Percentiles rank a stretch among this genome's conserved stretches.
Conservation (phyloP, 2,113 vertebrate genomes). For the Mobula hypostoma region DNA sequence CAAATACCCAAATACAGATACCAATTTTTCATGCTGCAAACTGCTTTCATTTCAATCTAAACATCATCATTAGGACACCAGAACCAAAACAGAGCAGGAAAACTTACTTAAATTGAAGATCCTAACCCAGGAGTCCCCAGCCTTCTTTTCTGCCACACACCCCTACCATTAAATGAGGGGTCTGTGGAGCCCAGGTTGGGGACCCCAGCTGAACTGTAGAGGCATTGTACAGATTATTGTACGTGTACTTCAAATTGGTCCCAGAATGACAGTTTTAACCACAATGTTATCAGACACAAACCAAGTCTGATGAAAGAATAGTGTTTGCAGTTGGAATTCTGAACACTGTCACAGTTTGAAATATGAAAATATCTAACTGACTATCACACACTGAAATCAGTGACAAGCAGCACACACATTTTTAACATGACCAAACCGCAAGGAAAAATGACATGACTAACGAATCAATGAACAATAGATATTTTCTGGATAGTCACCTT, state of each 20-base stretch:
- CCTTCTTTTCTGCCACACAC: too few species aligned
- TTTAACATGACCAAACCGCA: background rate
- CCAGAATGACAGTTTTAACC: background rate
- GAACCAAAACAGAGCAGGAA: background rate
- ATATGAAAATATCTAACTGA: background rate
- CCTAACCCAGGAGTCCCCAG: background rate
- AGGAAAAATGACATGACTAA: conserved; percentile 43
- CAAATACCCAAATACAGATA: background rate
- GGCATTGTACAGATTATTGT: too few species aligned
- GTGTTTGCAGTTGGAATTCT: background rate
- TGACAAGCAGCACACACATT: background rate
- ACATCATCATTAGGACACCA: background rate
- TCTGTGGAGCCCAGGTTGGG: too few species aligned
- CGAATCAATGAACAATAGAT: conserved; percentile 35
- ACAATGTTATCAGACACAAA: background rate
- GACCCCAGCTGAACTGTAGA: too few species aligned
- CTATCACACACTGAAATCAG: background rate
- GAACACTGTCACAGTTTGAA: background rate
- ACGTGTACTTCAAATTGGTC: background rate
- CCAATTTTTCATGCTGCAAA: background rate
- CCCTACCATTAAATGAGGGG: too few species aligned
- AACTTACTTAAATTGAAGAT: background rate
- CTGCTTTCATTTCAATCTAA: background rate
- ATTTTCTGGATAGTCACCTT: conserved; percentile 78
- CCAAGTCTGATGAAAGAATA: background rate